A percentile compares a stretch with the other conserved stretches of the same genome.
These are phyloP conservation scores for Dasysyrphus tricinctus DNA, from an alignment of 2,888 invertebrate genomes.

Conservation along the genomic window DNA sequence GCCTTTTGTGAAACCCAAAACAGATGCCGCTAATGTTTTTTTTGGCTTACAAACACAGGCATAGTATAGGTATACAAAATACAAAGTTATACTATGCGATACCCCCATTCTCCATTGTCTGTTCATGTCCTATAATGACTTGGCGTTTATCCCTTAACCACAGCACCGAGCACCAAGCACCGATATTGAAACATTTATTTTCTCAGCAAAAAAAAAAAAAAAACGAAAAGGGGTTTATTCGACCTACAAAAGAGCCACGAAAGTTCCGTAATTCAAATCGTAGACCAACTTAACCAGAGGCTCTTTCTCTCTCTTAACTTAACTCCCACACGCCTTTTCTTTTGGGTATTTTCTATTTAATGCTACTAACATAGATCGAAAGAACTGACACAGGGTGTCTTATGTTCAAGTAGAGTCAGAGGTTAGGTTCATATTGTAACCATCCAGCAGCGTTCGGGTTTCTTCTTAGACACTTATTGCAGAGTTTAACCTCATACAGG, in stretches of 20 bases:
- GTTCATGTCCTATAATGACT: constrained; percentile 35
- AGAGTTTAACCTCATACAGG: no score
- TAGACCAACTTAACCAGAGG: constrained; percentile 6
- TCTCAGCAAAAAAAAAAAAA: constrained; percentile 23
- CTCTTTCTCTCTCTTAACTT: constrained; percentile 1
- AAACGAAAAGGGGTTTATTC: constrained; percentile 45
- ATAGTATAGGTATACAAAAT: neutral
- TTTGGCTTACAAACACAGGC: constrained; percentile 11
- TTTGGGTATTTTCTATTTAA: neutral
- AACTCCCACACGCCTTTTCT: constrained; percentile 28
- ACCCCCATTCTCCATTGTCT: constrained; percentile 3
- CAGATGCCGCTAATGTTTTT: constrained; percentile 56
- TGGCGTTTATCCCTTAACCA: constrained; percentile 38
- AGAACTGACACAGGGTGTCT: neutral
- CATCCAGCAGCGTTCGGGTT: no score
- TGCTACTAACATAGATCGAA: neutral
- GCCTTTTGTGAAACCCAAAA: constrained; percentile 42
- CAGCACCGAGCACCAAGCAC: constrained; percentile 24
- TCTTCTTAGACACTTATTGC: no score
- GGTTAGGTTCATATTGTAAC: neutral
- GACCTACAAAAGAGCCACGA: constrained; percentile 60
- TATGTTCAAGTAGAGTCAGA: neutral
- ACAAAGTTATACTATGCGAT: constrained; percentile 3
- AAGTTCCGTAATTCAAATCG: constrained; percentile 57
- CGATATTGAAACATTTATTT: constrained; percentile 65